Percentiles rank a stretch among this genome's conserved stretches.
These are phyloP conservation scores for Oreochromis grahami DNA, from an alignment of 2,797 vertebrate genomes.

Conservation along the genomic window DNA sequence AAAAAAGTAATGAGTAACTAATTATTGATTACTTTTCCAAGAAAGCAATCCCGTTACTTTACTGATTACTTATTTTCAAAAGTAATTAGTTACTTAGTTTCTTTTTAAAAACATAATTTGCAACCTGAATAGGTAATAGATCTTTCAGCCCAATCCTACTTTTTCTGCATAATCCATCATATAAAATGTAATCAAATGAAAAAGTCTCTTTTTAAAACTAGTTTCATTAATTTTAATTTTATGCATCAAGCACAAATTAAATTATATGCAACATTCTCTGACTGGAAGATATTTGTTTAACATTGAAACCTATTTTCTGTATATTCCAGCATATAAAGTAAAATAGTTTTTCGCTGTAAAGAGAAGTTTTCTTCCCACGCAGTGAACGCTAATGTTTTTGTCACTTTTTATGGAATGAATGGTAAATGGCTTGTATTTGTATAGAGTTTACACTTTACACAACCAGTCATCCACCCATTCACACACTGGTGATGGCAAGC, in stretches of 20 bases:
- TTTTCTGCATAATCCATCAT: neutral
- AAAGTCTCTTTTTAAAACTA: no score
- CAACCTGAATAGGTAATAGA: neutral
- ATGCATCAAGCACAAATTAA: no score
- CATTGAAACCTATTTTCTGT: no score
- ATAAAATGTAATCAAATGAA: no score
- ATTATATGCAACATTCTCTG: no score
- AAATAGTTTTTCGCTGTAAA: rapidly evolving
- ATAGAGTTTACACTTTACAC: no score
- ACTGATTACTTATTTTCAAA: neutral
- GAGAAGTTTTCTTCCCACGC: neutral
- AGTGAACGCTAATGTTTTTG: neutral
- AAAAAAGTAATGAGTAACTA: neutral
- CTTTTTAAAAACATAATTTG: neutral
- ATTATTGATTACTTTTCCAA: neutral
- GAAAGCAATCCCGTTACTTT: no score
- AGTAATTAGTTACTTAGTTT: neutral
- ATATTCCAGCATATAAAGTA: neutral
- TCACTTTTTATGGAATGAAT: neutral
- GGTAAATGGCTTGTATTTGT: no score
- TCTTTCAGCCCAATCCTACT: neutral
- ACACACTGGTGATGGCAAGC: no score
- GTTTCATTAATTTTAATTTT: no score
- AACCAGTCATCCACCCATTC: no score
- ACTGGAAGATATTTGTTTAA: no score